phyloP scores from a whole-genome alignment of 2,113 vertebrate genomes.

The Bambusicola thoracicus region DNA sequence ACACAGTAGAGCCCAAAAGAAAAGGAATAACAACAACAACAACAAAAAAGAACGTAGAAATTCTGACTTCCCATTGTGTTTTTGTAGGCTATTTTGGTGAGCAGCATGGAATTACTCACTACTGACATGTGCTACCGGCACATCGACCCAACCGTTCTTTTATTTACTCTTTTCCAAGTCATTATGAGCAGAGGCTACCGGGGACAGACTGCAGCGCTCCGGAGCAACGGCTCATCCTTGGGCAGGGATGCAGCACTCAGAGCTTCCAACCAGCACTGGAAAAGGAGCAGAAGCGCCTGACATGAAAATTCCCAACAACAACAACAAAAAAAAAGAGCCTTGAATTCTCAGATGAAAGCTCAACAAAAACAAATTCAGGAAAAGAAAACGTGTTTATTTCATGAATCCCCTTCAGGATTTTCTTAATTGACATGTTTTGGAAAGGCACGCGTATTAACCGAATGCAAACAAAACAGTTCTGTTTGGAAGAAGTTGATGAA shows the following conservation, averaged over 20 bases:
- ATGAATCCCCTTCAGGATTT: not conserved
- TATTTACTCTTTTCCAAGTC: not conserved
- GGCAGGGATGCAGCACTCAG: not conserved
- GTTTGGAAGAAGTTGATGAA: not conserved
- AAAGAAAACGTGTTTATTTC: not conserved
- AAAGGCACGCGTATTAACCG: not conserved
- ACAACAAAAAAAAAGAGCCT: not conserved
- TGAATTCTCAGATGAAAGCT: not conserved
- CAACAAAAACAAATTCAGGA: not conserved
- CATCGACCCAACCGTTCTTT: not conserved
- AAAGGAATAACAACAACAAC: not conserved
- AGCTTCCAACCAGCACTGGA: rapidly evolving
- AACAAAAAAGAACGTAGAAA: not conserved
- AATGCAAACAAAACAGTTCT: not conserved
- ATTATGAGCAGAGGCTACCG: not conserved
- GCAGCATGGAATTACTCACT: not conserved
- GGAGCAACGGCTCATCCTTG: not conserved
- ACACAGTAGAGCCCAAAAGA: rapidly evolving
- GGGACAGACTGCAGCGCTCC: not conserved
- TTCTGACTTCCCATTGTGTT: not conserved
- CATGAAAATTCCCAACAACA: not conserved
- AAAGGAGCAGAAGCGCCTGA: rapidly evolving
- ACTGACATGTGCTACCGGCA: not conserved
- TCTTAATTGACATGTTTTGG: not conserved
- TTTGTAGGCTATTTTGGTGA: not conserved